phyloP scores from a whole-genome alignment of 1,140 invertebrate species.

The Danaus plexippus region DNA sequence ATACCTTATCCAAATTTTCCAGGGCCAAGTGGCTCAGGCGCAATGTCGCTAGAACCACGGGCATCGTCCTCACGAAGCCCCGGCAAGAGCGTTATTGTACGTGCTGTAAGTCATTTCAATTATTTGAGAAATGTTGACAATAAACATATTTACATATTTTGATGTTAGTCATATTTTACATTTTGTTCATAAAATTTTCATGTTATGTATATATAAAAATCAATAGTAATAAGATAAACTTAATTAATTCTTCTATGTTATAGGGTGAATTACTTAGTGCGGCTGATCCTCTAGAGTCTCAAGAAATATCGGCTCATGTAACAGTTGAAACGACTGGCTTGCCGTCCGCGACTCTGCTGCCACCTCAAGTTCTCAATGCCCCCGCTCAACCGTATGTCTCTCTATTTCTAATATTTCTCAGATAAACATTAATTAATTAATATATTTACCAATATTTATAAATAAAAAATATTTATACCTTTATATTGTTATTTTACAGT shows the following conservation, averaged over 20 bases:
- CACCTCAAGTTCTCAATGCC: conserved; percentile 41
- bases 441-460: no score
- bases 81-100: conserved; percentile 90
- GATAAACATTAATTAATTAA: neutral
- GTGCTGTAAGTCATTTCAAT: conserved; percentile 77
- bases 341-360: conserved; percentile 45
- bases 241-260: no score
- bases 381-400: conserved; percentile 51
- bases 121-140: conserved; percentile 68
- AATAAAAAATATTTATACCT: no score
- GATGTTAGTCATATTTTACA: no score
- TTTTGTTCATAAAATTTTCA: no score
- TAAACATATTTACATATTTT: conserved; percentile 42
- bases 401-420: neutral
- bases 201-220: no score
- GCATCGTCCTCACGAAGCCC: conserved; percentile 67
- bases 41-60: conserved; percentile 37
- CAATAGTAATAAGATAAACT: no score
- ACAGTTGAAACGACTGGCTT: conserved; percentile 81
- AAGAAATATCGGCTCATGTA: conserved; percentile 86
- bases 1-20: conserved; percentile 8
- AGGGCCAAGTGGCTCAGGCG: conserved; percentile 48
- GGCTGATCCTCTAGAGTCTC: conserved; percentile 77
- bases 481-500: conserved; percentile 25
- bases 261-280: conserved; percentile 65